Evolutionary conservation across 1,140 invertebrate species (phyloP), one percentile per base, ranked within the genome.

Genomic region (Aradophagus sp.): DNA sequence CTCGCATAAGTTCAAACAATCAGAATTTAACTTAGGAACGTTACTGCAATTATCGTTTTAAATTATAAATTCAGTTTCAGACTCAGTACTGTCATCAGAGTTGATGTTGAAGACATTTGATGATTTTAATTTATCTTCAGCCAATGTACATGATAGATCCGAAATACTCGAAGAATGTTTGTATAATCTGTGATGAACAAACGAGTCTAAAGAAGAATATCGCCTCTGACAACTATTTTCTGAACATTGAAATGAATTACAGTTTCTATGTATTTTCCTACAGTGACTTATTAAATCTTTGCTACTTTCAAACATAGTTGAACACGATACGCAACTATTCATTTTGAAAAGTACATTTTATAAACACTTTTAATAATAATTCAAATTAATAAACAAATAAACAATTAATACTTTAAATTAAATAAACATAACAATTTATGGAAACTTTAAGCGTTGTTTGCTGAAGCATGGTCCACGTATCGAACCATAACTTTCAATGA

Each of bases 171-270:
- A 29, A 29, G 5, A 2, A 19, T 53, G 50, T 39, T 53, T 39
- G 5, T 39, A 12, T 10, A 35, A 17, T 44, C 38, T 45, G 11
- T 56, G 52, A 3, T 44, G 20, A 7, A 56, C 29, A 13, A 19
- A 56, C 11, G 52, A 56, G 34, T 56, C 17, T n/a, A 56, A 14
- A 8, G 10, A 10, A 0, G 27, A 26, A 19, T 56, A 56, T 23
- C 7, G 10, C 12, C 36, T 19, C 7, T 14, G 23, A 42, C 52
- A 56, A 2, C 4, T 31, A 10, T 34, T 15, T 13, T 48, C 45
- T n/a, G 20, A 26, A 34, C 45, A 48, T 36, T 26, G 1, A 20
- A 48, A 48, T 14, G 4, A 35, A 15, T 20, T 35, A 5, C 0
- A 10, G 26, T 7, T 3, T 16, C 15, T 48, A 26, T 48, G 32